Evolutionary conservation across 23 tunicate genomes (phyloP).

Genomic region (Corella eumyota): DNA sequence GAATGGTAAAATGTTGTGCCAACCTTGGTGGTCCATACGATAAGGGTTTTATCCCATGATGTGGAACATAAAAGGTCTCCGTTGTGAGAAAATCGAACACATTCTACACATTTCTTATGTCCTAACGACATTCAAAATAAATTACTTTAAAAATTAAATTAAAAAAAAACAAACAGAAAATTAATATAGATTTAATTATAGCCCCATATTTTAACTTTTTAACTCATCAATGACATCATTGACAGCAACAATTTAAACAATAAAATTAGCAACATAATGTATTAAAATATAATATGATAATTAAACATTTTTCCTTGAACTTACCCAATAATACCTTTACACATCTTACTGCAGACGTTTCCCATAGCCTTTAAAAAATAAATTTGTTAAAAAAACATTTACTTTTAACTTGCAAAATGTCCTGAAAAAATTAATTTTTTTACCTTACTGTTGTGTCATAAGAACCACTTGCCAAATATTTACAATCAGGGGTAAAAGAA

Average conservation of each 20-base stretch:
- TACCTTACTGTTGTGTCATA: constrained; percentile 43
- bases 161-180: too few species aligned
- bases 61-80: constrained; percentile 28
- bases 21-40: constrained; percentile 61
- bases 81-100: constrained; percentile 49
- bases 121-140: constrained; percentile 6
- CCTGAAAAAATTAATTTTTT: background rate
- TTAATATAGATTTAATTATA: too few species aligned
- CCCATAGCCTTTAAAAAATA: constrained; percentile 26
- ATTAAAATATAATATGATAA: too few species aligned
- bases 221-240: too few species aligned
- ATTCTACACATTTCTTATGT: constrained; percentile 77
- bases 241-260: too few species aligned
- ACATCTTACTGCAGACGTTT: constrained; percentile 19
- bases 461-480: constrained; percentile 72
- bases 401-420: too few species aligned
- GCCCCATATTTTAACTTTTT: too few species aligned
- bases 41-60: constrained; percentile 78
- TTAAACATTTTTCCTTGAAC: too few species aligned
- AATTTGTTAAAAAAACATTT: too few species aligned
- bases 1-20: too few species aligned
- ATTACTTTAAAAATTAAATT: too few species aligned
- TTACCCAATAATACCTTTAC: constrained; percentile 15
- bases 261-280: too few species aligned
- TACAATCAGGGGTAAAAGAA: constrained; percentile 39